phyloP scores from a whole-genome alignment of 1,140 invertebrate genomes.

The Papilio glaucus region DNA sequence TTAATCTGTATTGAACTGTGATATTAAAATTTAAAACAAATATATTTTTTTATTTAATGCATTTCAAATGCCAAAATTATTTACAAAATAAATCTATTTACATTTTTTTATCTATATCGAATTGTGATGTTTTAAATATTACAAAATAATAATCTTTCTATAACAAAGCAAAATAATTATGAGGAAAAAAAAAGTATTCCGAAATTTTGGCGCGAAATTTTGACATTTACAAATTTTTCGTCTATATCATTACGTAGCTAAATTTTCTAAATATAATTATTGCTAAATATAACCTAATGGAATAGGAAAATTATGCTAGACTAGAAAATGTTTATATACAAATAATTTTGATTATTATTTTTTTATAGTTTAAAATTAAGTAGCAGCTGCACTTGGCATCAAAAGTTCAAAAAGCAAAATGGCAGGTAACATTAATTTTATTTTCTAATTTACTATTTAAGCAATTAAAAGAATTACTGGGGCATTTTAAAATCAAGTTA shows the following conservation, averaged over 20 bases:
- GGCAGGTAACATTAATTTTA: not conserved
- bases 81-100: not conserved
- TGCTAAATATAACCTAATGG: slow-evolving; percentile 31
- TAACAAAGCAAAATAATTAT: not conserved
- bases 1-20: too few relatives aligned
- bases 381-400: not conserved
- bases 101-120: not conserved
- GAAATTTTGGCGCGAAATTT: slow-evolving; percentile 29
- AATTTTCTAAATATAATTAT: slow-evolving; percentile 4
- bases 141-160: not conserved
- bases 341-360: slow-evolving; percentile 35
- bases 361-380: not conserved
- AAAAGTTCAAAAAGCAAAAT: not conserved
- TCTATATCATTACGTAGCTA: too few relatives aligned
- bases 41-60: not conserved
- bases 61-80: slow-evolving; percentile 15
- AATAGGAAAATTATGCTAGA: slow-evolving; percentile 38
- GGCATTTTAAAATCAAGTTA: not conserved
- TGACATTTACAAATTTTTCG: not conserved
- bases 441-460: not conserved
- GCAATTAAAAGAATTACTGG: not conserved
- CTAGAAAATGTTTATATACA: slow-evolving; percentile 35
- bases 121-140: slow-evolving; percentile 3
- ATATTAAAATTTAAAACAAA: not conserved
- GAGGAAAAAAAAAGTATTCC: not conserved